Evolutionary conservation across 2,888 invertebrate genomes (phyloP).

Genomic region (Drosophila quinaria): DNA sequence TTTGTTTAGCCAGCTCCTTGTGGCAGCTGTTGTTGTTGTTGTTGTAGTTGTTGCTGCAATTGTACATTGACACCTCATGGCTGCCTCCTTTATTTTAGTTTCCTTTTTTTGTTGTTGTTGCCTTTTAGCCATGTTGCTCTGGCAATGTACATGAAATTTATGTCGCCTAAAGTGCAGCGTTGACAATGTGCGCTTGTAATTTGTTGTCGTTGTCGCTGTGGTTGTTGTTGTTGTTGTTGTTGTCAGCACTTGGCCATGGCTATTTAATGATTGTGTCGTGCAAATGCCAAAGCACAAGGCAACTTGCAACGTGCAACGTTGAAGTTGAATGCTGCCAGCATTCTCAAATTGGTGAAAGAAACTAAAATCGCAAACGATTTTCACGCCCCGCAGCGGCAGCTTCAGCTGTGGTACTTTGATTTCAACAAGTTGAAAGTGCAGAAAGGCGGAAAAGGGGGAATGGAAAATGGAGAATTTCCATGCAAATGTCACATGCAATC

Average conservation of each 20-base stretch:
- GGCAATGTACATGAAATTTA: slow-evolving; percentile 75
- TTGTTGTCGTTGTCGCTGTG: slow-evolving; percentile 65
- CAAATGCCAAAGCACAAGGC: slow-evolving; percentile 66
- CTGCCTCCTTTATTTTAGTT: slow-evolving; percentile 45
- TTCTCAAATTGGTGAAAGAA: slow-evolving; percentile 47
- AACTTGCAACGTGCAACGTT: slow-evolving; percentile 11
- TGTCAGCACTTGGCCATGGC: slow-evolving; percentile 79
- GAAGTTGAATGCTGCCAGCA: slow-evolving; percentile 7
- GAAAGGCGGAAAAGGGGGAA: not conserved
- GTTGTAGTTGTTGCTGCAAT: slow-evolving; percentile 67
- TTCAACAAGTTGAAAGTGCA: slow-evolving; percentile 35
- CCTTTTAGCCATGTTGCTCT: slow-evolving; percentile 29
- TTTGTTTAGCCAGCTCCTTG: slow-evolving; percentile 66
- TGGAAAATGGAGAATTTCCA: slow-evolving; percentile 10
- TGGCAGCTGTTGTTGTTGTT: slow-evolving; percentile 32
- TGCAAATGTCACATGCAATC: slow-evolving; percentile 78
- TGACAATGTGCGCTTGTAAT: slow-evolving; percentile 82
- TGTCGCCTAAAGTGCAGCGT: slow-evolving; percentile 81
- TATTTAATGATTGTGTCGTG: slow-evolving; percentile 80
- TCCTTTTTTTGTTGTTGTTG: slow-evolving; percentile 14
- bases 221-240: slow-evolving; percentile 41
- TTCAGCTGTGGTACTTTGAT: slow-evolving; percentile 53
- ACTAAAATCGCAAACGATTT: slow-evolving; percentile 32
- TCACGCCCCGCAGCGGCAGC: slow-evolving; percentile 46
- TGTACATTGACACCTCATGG: slow-evolving; percentile 80